phyloP scores from a whole-genome alignment of 2,113 vertebrate genomes.

The Heliornis fulica region DNA sequence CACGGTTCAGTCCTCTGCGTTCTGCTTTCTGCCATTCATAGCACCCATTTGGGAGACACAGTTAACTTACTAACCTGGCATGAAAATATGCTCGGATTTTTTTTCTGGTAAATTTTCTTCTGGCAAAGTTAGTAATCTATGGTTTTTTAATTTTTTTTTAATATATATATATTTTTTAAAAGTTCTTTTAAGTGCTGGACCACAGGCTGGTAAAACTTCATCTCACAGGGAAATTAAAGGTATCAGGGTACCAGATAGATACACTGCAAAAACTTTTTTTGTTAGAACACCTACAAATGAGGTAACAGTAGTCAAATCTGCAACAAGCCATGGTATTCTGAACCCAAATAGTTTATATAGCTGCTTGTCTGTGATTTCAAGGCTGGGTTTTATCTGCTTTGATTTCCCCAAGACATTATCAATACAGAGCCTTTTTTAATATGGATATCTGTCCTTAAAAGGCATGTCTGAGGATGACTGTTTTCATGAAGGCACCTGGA shows the following conservation, averaged over 20 bases:
- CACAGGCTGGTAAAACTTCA: neutral
- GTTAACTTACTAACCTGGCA: neutral
- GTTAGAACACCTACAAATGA: neutral
- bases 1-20: neutral
- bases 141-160: no score
- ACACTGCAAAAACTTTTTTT: neutral
- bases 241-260: neutral
- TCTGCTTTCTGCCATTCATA: neutral
- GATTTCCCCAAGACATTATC: neutral
- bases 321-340: neutral
- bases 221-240: neutral
- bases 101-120: neutral
- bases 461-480: neutral
- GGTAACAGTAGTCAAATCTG: neutral
- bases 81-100: neutral
- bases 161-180: no score
- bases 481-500: neutral
- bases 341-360: neutral
- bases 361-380: neutral
- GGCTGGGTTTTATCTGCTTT: neutral
- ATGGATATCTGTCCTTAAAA: neutral
- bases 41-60: neutral
- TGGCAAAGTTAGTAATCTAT: neutral
- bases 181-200: neutral
- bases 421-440: neutral